A percentile compares a stretch with the other conserved stretches of the same genome.
Evolutionary conservation across 2,888 invertebrate genomes (phyloP).

Genomic region (Theodoxus fluviatilis): DNA sequence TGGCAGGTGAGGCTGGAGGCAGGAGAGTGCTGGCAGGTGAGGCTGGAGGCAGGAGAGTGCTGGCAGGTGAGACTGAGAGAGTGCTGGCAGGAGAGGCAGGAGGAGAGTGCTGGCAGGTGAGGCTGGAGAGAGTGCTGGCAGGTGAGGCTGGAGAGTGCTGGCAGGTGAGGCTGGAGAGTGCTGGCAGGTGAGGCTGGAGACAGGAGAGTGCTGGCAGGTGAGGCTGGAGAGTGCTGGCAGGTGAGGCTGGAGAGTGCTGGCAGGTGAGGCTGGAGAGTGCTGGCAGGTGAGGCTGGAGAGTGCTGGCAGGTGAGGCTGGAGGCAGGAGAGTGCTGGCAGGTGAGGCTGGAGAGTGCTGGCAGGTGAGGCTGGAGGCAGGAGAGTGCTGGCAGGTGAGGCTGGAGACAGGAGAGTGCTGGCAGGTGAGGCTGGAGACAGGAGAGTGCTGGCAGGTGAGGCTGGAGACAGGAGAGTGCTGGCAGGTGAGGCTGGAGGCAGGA

Average conservation of each 20-base stretch:
- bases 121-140: slow-evolving; percentile 67
- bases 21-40: too few species aligned
- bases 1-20: slow-evolving; percentile 66
- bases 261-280: slow-evolving; percentile 77
- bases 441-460: slow-evolving; percentile 70
- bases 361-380: slow-evolving; percentile 78
- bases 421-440: slow-evolving; percentile 78
- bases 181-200: too few species aligned
- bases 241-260: too few species aligned
- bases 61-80: slow-evolving; percentile 66
- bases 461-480: not conserved
- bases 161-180: slow-evolving; percentile 62
- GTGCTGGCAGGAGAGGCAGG: too few species aligned
- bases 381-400: slow-evolving; percentile 70
- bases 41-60: slow-evolving; percentile 77
- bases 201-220: slow-evolving; percentile 74
- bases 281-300: slow-evolving; percentile 66
- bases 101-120: slow-evolving; percentile 74
- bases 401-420: not conserved
- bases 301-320: too few species aligned
- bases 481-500: slow-evolving; percentile 78
- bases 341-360: slow-evolving; percentile 33
- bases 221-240: not conserved
- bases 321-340: slow-evolving; percentile 76
- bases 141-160: slow-evolving; percentile 77